These are phyloP conservation scores for Tachysurus fulvidraco DNA, from an alignment of 2,113 vertebrate species.

Conservation along the genomic window DNA sequence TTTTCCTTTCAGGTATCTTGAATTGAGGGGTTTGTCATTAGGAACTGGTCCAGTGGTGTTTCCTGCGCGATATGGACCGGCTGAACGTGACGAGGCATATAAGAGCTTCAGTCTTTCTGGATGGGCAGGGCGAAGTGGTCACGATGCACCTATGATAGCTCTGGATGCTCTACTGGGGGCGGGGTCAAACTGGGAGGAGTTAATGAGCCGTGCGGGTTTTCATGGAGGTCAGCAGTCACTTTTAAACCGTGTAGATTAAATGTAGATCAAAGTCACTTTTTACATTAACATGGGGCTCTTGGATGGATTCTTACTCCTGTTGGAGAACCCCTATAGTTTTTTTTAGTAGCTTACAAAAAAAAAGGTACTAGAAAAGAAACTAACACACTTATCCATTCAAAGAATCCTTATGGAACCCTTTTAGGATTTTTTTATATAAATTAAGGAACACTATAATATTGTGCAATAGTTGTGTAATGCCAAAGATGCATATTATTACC, in stretches of 20 bases:
- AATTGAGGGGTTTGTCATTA: constrained; percentile 69
- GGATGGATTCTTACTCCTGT: background rate
- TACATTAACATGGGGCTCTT: background rate
- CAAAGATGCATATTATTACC: background rate
- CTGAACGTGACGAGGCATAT: constrained; percentile 75
- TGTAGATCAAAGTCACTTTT: background rate
- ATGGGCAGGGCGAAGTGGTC: constrained; percentile 80
- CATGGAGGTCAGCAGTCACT: constrained; percentile 73
- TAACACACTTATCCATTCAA: background rate
- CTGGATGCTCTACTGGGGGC: constrained; percentile 77
- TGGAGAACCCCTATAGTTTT: background rate
- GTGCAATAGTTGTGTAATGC: background rate
- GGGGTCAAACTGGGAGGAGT: constrained; percentile 72
- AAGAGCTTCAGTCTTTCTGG: constrained; percentile 75
- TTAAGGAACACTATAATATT: background rate
- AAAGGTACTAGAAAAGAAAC: background rate
- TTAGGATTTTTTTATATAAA: background rate
- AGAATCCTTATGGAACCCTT: background rate
- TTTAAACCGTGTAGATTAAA: background rate
- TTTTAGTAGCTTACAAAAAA: background rate
- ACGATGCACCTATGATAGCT: constrained; percentile 85
- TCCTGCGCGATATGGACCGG: constrained; percentile 67
- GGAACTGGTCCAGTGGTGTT: constrained; percentile 66
- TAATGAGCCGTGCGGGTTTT: constrained; percentile 74
- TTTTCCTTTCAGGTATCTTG: constrained; percentile 73